Percentiles rank a stretch among this genome's conserved stretches.
Conservation (phyloP, 2,797 vertebrate species). For the Pantherophis alleghaniensis region DNA sequence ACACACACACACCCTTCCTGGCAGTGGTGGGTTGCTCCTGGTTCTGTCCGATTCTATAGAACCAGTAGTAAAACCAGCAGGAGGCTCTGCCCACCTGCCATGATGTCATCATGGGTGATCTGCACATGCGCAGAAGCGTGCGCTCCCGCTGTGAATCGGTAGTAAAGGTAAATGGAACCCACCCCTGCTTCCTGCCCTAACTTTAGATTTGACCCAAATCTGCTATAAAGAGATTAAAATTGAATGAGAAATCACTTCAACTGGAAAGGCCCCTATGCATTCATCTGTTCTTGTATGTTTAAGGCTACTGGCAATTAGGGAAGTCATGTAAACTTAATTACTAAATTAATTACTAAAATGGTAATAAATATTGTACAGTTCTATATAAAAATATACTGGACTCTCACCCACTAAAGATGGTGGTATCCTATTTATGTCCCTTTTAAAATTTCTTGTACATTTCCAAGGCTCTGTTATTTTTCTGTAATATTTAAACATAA, state of each 20-base stretch:
- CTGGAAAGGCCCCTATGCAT: neutral
- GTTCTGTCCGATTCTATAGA: too few relatives aligned
- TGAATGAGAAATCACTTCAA: neutral
- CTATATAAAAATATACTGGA: neutral
- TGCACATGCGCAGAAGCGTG: too few relatives aligned
- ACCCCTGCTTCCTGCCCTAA: neutral
- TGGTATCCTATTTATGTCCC: neutral
- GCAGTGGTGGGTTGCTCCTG: too few relatives aligned
- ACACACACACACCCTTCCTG: too few relatives aligned
- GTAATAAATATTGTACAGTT: neutral
- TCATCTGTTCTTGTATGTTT: neutral
- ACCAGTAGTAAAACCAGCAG: too few relatives aligned
- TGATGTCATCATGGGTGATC: too few relatives aligned
- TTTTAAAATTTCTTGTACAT: neutral
- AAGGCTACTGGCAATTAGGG: neutral
- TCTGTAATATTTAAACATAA: neutral
- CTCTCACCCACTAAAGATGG: neutral
- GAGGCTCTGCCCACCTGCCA: too few relatives aligned
- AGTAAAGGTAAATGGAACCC: too few relatives aligned
- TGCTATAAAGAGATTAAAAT: neutral
- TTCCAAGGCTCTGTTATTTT: neutral
- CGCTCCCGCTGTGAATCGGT: too few relatives aligned
- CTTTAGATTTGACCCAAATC: neutral
- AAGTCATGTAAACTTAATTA: neutral
- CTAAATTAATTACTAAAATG: neutral